These are phyloP conservation scores for Ferdinandea cuprea DNA, from an alignment of 2,888 invertebrate genomes.

Conservation along the genomic window DNA sequence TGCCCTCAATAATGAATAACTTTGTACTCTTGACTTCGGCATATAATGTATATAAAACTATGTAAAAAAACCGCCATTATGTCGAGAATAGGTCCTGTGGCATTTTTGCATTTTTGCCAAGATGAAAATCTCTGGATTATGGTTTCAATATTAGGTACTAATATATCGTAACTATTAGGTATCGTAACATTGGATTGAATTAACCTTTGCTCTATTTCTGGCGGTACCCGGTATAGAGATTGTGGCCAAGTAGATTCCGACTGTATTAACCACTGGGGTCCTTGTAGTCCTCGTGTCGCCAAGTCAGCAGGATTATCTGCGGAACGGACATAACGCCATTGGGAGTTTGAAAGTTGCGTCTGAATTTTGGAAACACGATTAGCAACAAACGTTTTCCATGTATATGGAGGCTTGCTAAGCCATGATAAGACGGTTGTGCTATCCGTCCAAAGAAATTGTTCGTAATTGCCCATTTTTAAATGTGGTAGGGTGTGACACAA, in stretches of 20 bases:
- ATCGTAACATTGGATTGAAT: background rate
- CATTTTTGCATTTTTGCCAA: too few relatives aligned
- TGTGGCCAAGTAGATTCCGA: background rate
- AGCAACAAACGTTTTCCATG: background rate
- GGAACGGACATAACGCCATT: background rate
- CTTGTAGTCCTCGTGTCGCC: background rate
- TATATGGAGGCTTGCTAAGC: background rate
- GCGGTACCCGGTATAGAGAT: background rate
- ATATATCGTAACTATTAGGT: background rate
- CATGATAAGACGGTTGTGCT: background rate
- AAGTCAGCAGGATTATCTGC: background rate
- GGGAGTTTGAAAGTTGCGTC: background rate
- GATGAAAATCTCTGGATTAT: too few relatives aligned
- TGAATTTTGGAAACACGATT: too few relatives aligned
- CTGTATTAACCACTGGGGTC: background rate
- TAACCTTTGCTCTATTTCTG: background rate
- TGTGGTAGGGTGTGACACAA: conserved; percentile 7
- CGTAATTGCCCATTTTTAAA: background rate
- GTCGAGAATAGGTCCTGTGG: background rate
- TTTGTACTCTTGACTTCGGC: background rate
- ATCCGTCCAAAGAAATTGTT: background rate
- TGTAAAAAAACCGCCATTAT: background rate
- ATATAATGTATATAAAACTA: too few relatives aligned
- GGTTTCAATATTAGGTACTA: too few relatives aligned
- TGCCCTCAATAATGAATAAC: background rate